phyloP scores from a whole-genome alignment of 2,113 vertebrate species.

The Sceloporus tristichus region DNA sequence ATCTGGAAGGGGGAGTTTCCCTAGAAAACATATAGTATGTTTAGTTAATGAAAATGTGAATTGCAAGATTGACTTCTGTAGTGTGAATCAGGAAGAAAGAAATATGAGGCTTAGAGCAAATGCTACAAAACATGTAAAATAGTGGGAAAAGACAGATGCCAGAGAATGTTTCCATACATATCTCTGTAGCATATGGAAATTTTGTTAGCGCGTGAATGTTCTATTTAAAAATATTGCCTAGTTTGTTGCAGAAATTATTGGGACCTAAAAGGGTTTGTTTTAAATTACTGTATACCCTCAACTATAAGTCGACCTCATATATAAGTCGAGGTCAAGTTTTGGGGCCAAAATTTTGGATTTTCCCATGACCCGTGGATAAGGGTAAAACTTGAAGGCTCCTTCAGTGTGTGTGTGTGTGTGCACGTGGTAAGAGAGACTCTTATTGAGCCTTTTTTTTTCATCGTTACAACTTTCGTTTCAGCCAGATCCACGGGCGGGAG shows the following conservation, averaged over 20 bases:
- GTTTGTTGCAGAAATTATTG: neutral
- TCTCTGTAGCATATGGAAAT: neutral
- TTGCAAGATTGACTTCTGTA: neutral
- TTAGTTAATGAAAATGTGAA: neutral
- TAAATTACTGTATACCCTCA: too few species aligned
- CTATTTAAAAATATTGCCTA: neutral
- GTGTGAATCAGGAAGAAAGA: neutral
- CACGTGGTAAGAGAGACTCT: too few species aligned
- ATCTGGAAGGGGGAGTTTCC: neutral
- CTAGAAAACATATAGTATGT: neutral
- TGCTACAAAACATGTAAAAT: neutral
- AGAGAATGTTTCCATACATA: neutral
- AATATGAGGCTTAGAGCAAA: neutral
- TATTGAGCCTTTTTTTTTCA: too few species aligned
- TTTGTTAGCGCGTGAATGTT: neutral
- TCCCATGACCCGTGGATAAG: too few species aligned
- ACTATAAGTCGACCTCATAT: too few species aligned
- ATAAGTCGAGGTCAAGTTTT: too few species aligned
- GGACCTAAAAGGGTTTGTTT: neutral
- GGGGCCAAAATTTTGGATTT: too few species aligned
- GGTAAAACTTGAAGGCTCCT: too few species aligned
- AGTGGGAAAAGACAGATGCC: neutral
- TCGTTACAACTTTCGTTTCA: too few species aligned
- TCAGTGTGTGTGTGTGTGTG: too few species aligned
- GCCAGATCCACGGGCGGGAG: too few species aligned